Evolutionary conservation across 2,888 invertebrate species (phyloP).

Genomic region (Drosophila cognata): DNA sequence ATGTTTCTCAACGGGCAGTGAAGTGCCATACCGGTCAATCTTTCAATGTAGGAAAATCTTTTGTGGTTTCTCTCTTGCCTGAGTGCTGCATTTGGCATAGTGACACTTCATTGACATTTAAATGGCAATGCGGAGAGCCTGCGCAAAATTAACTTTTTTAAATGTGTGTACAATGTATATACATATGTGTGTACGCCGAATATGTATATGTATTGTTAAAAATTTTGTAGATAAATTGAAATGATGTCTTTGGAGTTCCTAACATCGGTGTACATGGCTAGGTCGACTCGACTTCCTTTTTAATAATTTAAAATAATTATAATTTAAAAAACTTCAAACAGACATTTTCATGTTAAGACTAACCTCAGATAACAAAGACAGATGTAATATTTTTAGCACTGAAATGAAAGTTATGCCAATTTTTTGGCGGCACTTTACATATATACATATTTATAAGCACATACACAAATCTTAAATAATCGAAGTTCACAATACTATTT

Average conservation of each 20-base stretch:
- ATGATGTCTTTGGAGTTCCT: not conserved
- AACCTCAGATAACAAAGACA: not conserved
- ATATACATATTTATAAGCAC: not conserved
- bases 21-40: constrained; percentile 6
- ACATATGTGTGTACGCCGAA: not conserved
- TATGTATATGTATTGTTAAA: not conserved
- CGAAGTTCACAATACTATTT: not conserved
- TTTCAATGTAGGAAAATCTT: constrained; percentile 6
- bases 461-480: not conserved
- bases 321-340: no score
- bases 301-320: not conserved
- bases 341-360: not conserved
- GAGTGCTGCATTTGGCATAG: constrained; percentile 6
- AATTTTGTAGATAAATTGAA: not conserved
- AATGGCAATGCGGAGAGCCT: constrained; percentile 4
- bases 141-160: not conserved
- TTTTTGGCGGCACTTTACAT: not conserved
- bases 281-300: not conserved
- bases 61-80: constrained; percentile 16
- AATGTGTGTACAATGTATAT: not conserved
- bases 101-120: constrained; percentile 12
- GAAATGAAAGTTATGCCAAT: not conserved
- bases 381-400: not conserved
- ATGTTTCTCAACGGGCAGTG: constrained; percentile 11
- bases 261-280: not conserved